These are phyloP conservation scores for Folsomia manolachei DNA, from an alignment of 2,888 invertebrate genomes.

Conservation along the genomic window DNA sequence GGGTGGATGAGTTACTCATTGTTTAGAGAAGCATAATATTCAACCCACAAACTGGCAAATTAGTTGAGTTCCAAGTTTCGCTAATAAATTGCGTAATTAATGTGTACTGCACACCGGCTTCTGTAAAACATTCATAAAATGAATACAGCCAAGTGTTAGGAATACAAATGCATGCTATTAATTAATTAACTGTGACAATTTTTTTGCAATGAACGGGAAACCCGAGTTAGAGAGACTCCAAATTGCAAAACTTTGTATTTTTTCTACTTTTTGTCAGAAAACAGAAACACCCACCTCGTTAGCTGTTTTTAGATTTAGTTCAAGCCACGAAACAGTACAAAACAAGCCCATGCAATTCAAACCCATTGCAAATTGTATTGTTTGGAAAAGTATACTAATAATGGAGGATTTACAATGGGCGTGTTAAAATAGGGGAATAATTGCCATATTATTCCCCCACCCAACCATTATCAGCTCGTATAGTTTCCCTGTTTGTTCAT, in stretches of 20 bases:
- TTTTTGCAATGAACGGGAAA: not conserved
- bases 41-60: too few relatives aligned
- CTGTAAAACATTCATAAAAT: too few relatives aligned
- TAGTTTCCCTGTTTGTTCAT: not conserved
- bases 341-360: too few relatives aligned
- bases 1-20: not conserved
- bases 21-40: not conserved
- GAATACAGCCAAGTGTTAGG: too few relatives aligned
- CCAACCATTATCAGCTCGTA: conserved; percentile 3
- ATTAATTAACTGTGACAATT: not conserved
- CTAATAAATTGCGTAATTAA: too few relatives aligned
- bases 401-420: not conserved
- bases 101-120: too few relatives aligned
- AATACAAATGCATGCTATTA: not conserved
- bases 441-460: conserved; percentile 5
- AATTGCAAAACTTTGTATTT: not conserved
- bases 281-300: not conserved
- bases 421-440: not conserved
- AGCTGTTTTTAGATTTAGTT: too few relatives aligned
- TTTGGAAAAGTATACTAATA: not conserved
- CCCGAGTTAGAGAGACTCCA: not conserved
- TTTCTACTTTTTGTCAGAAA: not conserved
- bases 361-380: too few relatives aligned
- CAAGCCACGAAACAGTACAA: too few relatives aligned
- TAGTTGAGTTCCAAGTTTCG: too few relatives aligned